Percentiles rank a stretch among this genome's conserved stretches.
These are phyloP conservation scores for Oscheius sp. DNA, from an alignment of 2,888 invertebrate species.

Conservation along the genomic window DNA sequence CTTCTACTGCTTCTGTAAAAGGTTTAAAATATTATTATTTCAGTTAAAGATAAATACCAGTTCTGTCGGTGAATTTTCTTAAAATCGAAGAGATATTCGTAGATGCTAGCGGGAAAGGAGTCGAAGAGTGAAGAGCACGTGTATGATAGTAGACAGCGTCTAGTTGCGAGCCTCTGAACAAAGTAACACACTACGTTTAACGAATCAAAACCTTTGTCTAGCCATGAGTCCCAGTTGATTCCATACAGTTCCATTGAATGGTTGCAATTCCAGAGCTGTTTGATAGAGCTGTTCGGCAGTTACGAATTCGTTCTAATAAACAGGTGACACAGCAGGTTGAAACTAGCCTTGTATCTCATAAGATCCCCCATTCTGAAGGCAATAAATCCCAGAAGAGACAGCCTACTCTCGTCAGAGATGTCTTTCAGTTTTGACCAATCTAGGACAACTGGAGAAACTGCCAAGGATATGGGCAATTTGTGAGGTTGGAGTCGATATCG, in stretches of 20 bases:
- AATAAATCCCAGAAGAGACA: conserved; percentile 29
- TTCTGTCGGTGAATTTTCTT: conserved; percentile 40
- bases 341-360: conserved; percentile 53
- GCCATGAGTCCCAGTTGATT: conserved; percentile 50
- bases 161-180: neutral
- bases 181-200: neutral
- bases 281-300: conserved; percentile 44
- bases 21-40: neutral
- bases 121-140: conserved; percentile 44
- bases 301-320: conserved; percentile 34
- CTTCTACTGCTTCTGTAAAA: conserved; percentile 8
- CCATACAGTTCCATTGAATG: conserved; percentile 48
- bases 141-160: conserved; percentile 45
- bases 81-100: conserved; percentile 45
- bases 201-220: conserved; percentile 5
- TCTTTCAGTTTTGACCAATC: neutral
- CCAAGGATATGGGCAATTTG: neutral
- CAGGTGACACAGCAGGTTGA: neutral
- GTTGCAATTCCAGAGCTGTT: conserved; percentile 40
- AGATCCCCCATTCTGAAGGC: conserved; percentile 57
- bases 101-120: conserved; percentile 41
- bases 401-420: neutral
- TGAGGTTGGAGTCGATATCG: neutral
- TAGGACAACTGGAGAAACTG: neutral
- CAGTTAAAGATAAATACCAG: neutral